Evolutionary conservation across 2,113 vertebrate species (phyloP).

Genomic region (Castor canadensis): DNA sequence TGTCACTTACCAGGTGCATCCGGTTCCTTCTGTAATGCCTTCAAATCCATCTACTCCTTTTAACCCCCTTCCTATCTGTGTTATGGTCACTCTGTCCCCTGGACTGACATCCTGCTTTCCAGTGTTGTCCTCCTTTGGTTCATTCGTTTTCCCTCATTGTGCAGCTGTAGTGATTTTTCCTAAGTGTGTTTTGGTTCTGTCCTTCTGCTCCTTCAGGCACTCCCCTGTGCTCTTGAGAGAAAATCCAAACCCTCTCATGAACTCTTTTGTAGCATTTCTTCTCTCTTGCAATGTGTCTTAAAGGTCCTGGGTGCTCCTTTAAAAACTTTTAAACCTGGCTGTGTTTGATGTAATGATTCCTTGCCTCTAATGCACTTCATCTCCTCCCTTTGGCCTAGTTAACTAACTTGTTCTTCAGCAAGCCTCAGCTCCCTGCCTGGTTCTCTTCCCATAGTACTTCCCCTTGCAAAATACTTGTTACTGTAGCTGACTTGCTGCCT

Average conservation of each 20-base stretch:
- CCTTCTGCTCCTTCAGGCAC: neutral
- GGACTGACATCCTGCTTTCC: neutral
- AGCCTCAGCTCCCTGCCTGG: neutral
- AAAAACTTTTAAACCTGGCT: too few species aligned
- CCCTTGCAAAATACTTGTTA: too few species aligned
- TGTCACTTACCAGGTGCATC: too few species aligned
- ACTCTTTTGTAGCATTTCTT: neutral
- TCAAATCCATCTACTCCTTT: neutral
- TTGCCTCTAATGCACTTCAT: neutral
- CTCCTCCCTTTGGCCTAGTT: neutral
- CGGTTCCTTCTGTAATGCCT: neutral
- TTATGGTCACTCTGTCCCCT: neutral
- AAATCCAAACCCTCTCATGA: neutral
- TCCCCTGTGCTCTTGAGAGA: neutral
- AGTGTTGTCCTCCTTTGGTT: neutral
- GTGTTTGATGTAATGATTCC: neutral
- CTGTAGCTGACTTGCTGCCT: neutral
- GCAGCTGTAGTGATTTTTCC: neutral
- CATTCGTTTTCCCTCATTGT: neutral
- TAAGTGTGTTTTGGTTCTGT: neutral
- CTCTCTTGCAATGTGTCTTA: neutral
- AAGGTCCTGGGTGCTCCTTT: too few species aligned
- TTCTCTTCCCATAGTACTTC: neutral
- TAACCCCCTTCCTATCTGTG: neutral
- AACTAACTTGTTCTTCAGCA: neutral